Base-by-base conservation (phyloP, 2,113 vertebrate species). In the Coracopsis vasa region DNA sequence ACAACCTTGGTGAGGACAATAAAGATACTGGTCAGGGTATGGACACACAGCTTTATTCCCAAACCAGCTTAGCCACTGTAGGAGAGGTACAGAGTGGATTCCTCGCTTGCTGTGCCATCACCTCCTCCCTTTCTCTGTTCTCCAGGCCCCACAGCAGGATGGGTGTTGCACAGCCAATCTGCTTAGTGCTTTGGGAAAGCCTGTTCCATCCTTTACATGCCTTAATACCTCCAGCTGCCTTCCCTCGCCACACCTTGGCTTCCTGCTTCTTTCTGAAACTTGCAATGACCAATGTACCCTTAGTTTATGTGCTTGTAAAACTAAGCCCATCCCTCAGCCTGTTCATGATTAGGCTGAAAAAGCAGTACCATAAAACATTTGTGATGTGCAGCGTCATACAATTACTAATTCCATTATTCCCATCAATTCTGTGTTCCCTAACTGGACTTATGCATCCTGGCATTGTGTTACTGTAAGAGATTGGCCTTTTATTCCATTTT, bases 171-270 rank as follows among this genome's bases (percentile, higher is more conserved):
- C 35, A 56, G 42, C 27, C 79, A 20, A 51, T 53, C 80, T 85
- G 41, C 62, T 48, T 12, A 42, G 61, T 39, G 7, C 35, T 82
- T 64, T 29, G 51, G 16, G 53, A 69, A 86, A 69, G 29, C 56
- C 21, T 31, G 41, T 27, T 33, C 48, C 77, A 45, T 18, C 35
- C 53, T 78, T 58, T n/a, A 31, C 7, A 3, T 33, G 58, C 79
- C 71, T 54, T 54, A 67, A 75, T 27, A 60, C 37, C n/a, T 81
- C 66, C 62, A 67, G 29, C 25, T 23, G 39, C 61, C 50, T 67
- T 67, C n/a, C 50, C 70, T 58, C 1, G 0, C 31, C 61, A 58
- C 62, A 44, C 37, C 73, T 77, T 0, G 0, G 42, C 83, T 50
- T 51, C 41, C 62, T 85, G 56, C 35, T 51, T 58, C 47, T 71